Evolutionary conservation across 2,888 invertebrate species (phyloP).

Genomic region (Rhingia campestris): DNA sequence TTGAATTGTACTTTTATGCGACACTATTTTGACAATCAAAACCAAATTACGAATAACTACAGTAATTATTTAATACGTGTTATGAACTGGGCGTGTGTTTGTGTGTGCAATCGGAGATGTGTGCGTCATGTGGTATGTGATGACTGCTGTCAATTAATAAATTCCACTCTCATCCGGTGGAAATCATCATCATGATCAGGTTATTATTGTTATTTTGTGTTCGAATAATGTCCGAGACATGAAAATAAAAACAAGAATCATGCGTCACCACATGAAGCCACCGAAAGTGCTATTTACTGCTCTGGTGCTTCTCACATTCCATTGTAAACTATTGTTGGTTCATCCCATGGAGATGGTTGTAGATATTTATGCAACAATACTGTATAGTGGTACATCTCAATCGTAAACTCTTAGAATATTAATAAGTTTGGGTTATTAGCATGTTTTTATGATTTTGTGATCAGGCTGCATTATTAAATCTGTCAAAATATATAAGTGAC

Average conservation of each 20-base stretch:
- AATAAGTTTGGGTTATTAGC: no score
- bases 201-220: slow-evolving; percentile 17
- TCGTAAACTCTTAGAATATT: no score
- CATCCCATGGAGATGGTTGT: no score
- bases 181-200: slow-evolving; percentile 8
- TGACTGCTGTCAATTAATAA: slow-evolving; percentile 50
- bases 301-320: background rate
- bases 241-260: slow-evolving; percentile 5
- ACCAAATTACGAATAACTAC: slow-evolving; percentile 6
- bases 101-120: background rate
- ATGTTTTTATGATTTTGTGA: no score
- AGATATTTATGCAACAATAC: no score
- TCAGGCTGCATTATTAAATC: no score
- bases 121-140: slow-evolving; percentile 6
- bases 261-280: slow-evolving; percentile 3
- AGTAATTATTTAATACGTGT: slow-evolving; percentile 36
- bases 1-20: slow-evolving; percentile 19
- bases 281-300: slow-evolving; percentile 24
- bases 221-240: slow-evolving; percentile 18
- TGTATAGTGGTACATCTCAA: no score
- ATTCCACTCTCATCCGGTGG: slow-evolving; percentile 28
- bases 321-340: background rate
- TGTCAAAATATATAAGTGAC: no score
- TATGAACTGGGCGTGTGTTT: slow-evolving; percentile 17
- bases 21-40: slow-evolving; percentile 43